Conservation (phyloP, 2,797 vertebrate genomes). For the Lagodon rhomboides region DNA sequence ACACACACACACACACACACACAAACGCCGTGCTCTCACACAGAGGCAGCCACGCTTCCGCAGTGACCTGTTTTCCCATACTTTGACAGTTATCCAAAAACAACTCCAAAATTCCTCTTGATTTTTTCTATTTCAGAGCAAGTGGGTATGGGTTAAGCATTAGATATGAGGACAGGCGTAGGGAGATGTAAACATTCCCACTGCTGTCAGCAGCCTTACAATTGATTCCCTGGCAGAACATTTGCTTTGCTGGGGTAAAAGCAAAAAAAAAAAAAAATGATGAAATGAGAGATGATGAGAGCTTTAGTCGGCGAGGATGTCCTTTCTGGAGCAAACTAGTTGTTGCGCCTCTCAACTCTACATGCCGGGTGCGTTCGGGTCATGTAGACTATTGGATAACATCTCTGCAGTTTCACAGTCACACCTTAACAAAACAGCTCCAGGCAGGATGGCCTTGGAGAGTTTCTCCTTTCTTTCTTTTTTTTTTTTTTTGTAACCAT, state of each 20-base stretch:
- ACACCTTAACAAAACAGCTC: conserved; percentile 63
- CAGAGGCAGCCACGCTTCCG: conserved; percentile 55
- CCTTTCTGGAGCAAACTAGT: conserved; percentile 4
- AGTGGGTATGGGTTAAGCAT: conserved; percentile 76
- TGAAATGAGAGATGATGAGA: conserved; percentile 27
- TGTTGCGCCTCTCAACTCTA: conserved; percentile 18
- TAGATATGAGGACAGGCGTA: conserved; percentile 76
- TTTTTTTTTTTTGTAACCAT: conserved; percentile 27
- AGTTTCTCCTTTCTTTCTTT: conserved; percentile 5
- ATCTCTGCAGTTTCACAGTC: conserved; percentile 36
- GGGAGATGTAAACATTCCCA: conserved; percentile 82
- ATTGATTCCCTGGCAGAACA: conserved; percentile 63
- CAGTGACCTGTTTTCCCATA: conserved; percentile 82
- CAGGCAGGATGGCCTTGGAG: conserved; percentile 39
- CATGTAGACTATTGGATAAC: conserved; percentile 40
- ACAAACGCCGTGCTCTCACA: conserved; percentile 24
- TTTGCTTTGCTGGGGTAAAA: conserved; percentile 48
- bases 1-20: conserved; percentile 38
- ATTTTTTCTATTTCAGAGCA: conserved; percentile 74
- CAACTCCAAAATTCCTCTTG: conserved; percentile 83
- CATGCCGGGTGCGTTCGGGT: conserved; percentile 28
- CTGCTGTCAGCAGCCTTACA: conserved; percentile 71
- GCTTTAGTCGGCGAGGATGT: conserved; percentile 27
- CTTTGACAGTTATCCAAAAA: conserved; percentile 83
- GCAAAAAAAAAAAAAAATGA: too few species aligned